These are phyloP conservation scores for Dichetophora obliterata DNA, from an alignment of 2,888 invertebrate genomes.

Conservation along the genomic window DNA sequence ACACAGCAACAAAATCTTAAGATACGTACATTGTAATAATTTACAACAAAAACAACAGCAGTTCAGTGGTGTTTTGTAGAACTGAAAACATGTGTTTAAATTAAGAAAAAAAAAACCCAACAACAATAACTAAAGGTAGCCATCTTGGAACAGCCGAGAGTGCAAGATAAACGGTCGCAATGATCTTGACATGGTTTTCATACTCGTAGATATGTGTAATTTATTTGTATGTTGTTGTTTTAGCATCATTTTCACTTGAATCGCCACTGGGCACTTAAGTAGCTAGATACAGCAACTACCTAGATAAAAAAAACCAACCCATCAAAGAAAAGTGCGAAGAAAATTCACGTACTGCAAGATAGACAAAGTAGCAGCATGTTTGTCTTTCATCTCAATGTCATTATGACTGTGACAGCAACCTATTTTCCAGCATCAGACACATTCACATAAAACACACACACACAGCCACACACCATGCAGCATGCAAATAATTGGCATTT, in stretches of 20 bases:
- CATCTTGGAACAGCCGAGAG: neutral
- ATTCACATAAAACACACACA: too few species aligned
- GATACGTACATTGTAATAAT: neutral
- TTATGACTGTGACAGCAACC: neutral
- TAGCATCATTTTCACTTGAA: constrained; percentile 13
- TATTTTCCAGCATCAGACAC: too few species aligned
- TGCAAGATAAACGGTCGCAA: neutral
- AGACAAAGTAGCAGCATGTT: too few species aligned
- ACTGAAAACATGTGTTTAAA: too few species aligned
- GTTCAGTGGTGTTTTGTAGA: neutral
- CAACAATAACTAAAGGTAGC: neutral
- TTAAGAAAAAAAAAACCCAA: neutral
- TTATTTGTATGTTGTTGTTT: constrained; percentile 1
- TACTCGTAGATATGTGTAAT: neutral
- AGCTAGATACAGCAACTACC: neutral
- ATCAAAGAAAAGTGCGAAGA: neutral
- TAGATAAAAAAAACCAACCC: neutral
- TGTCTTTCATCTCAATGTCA: constrained; percentile 12
- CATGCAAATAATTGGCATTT: too few species aligned
- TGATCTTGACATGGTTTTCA: constrained; percentile 38
- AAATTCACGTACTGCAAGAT: neutral
- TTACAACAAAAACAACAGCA: neutral
- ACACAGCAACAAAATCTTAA: neutral
- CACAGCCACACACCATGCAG: too few species aligned
- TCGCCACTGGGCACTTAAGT: constrained; percentile 23